A percentile compares a stretch with the other conserved stretches of the same genome.
phyloP scores from a whole-genome alignment of 2,888 invertebrate genomes.

The Nomada ferruginata region DNA sequence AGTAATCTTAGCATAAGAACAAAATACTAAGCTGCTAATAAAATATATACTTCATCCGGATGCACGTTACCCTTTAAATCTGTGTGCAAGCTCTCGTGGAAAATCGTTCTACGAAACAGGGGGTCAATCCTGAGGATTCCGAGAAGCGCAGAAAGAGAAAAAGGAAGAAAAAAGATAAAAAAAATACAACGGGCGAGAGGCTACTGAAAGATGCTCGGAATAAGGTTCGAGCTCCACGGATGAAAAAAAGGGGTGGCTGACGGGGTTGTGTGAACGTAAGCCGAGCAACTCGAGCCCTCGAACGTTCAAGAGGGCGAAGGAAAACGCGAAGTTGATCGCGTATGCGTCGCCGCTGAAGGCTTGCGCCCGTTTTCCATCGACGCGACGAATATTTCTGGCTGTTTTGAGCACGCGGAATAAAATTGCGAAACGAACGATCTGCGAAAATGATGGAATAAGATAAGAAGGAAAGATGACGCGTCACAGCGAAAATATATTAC shows the following conservation, averaged over 20 bases:
- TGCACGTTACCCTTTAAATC: slow-evolving; percentile 10
- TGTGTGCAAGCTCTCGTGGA: not conserved
- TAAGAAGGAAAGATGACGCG: not conserved
- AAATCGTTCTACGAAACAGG: slow-evolving; percentile 26
- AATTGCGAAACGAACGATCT: slow-evolving; percentile 11
- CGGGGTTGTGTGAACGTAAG: slow-evolving; percentile 47
- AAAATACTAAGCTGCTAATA: not conserved
- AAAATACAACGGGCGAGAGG: slow-evolving; percentile 7
- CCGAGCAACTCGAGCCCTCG: slow-evolving; percentile 66
- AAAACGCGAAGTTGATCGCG: slow-evolving; percentile 65
- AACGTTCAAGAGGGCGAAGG: slow-evolving; percentile 64
- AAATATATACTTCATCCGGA: not conserved
- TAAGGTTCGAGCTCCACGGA: slow-evolving; percentile 17
- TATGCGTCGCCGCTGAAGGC: slow-evolving; percentile 42
- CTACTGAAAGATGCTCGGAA: slow-evolving; percentile 31
- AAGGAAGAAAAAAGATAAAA: not conserved
- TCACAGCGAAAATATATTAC: no score
- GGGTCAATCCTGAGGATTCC: not conserved
- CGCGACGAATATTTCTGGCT: slow-evolving; percentile 12
- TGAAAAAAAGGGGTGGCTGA: slow-evolving; percentile 22
- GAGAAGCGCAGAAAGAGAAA: not conserved
- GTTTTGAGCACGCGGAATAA: slow-evolving; percentile 10
- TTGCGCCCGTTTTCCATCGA: slow-evolving; percentile 29
- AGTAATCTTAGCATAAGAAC: not conserved
- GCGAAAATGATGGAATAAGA: slow-evolving; percentile 3